Base-by-base conservation (phyloP, 2,113 vertebrate genomes). In the Rutilus rutilus region DNA sequence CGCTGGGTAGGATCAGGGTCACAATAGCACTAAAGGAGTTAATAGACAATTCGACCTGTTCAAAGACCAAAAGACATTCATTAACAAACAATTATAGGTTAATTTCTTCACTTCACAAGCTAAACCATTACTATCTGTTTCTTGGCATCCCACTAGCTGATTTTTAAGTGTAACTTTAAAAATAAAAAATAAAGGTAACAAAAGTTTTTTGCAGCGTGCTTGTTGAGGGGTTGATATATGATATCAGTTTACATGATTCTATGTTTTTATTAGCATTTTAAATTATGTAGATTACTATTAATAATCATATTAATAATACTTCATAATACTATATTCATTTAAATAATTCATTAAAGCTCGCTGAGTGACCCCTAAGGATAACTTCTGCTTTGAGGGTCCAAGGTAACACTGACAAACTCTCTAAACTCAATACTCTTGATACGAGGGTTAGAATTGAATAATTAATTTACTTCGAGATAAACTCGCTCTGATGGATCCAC, bases 1-100 rank as follows among this genome's bases (percentile, higher is more conserved):
- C 79, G 23, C 87, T 93, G 84, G 94, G 95, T 87, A 95, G 78
- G 88, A 95, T 15, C 19, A 95, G 74, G 0, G 93, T 91, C 14
- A 95, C 85, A 19, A 87, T 1, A 6, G 89, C 78, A 67, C 87
- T 76, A 81, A 94, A 93, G 3, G 91, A 86, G 86, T 92, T 93
- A 57, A 33, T 33, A 2, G 71, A 30, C 75, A 95, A 0, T 1
- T 6, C 0, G 78, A 95, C 93, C 95, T 95, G 60, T 54, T 83
- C 5, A 57, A 78, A 52, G 8, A 69, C 17, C 3, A 71, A 57
- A 59, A 33, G 8, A 3, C 60, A 21, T 15, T 65, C n/a, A 69
- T 84, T 2, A 42, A 14, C 3, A 47, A 27, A 73, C 30, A 42
- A 54, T 6, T 27, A 27, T 9, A 2, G 19, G 21, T 45, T n/a